Percentiles rank a stretch among this genome's conserved stretches.
These are phyloP conservation scores for Heliconius congener DNA, from an alignment of 1,140 invertebrate species.

Conservation along the genomic window DNA sequence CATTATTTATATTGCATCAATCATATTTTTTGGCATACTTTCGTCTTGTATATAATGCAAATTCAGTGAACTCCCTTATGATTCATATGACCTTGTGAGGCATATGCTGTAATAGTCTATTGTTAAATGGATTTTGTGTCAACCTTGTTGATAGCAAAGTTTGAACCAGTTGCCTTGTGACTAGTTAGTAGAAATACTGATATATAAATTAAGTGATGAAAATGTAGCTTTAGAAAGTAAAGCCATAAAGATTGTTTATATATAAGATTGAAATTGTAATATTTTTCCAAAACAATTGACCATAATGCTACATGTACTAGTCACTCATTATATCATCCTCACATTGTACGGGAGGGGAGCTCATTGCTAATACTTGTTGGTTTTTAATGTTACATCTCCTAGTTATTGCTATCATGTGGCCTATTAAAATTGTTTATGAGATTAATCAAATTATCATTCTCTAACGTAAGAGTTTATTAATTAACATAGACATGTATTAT, in stretches of 20 bases:
- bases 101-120: constrained; percentile 1
- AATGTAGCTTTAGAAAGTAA: neutral
- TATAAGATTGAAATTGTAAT: neutral
- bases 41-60: constrained; percentile 77
- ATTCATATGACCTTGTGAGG: constrained; percentile 18
- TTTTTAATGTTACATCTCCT: constrained; percentile 59
- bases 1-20: constrained; percentile 72
- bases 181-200: constrained; percentile 2
- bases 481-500: constrained; percentile 57
- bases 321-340: neutral
- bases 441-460: constrained; percentile 57
- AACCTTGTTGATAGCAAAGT: constrained; percentile 8
- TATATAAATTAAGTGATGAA: neutral
- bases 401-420: constrained; percentile 66
- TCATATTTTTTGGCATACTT: constrained; percentile 65
- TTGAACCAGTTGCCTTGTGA: constrained; percentile 1
- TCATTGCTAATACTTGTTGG: constrained; percentile 51
- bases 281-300: neutral
- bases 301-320: neutral
- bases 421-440: constrained; percentile 64
- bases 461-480: constrained; percentile 58
- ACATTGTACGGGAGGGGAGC: neutral
- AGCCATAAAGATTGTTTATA: neutral
- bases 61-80: constrained; percentile 38
- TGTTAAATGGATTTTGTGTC: neutral